Base-by-base conservation (phyloP, 2,113 vertebrate species). In the Boulengeromyrus knoepffleri region DNA sequence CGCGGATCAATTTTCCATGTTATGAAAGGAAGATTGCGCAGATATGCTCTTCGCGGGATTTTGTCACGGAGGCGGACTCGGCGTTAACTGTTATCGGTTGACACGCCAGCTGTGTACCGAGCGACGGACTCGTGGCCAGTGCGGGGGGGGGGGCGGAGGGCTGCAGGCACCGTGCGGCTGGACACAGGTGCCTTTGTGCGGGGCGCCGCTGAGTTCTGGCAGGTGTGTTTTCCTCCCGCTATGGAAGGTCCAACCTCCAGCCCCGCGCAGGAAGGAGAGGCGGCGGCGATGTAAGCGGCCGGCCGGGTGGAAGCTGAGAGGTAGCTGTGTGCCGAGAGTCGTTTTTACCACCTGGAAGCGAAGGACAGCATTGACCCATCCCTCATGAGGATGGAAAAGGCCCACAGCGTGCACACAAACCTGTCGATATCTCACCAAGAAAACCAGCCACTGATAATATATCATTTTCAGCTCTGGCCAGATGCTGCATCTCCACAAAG, bases 111-210 rank as follows among this genome's bases (percentile, higher is more conserved):
- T 21, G 74, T 8, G 36, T 42, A 2, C 74, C 13, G 12, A 46
- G 45, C 27, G 39, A 45, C 39, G 7, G 24, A 46, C 58, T 77
- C 87, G 31, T 85, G 86, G 45, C 53, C 88, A 47, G 49, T 15
- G 49, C 12, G 49, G 13, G 12, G 49, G 12, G 49, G 46, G 6
- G 42, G 15, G 70, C 36, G 93, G 94, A 93, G 88, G 91, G 92
- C 83, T 89, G 93, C 90, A 91, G 88, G 90, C 93, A 93, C 94
- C 95, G 93, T 94, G 91, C 88, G 88, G 91, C 31, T 89, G 92
- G 94, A 96, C 95, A 96, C 95, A 95, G 91, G 92, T 94, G 93
- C 92, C 95, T 95, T 96, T 96, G 95, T 96, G 91, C 90, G 90
- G 89, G 91, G 90, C n/a, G 92, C 92, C 91, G 92, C 92, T 91